Conservation (phyloP, 2,888 invertebrate species). For the Empis livida region DNA sequence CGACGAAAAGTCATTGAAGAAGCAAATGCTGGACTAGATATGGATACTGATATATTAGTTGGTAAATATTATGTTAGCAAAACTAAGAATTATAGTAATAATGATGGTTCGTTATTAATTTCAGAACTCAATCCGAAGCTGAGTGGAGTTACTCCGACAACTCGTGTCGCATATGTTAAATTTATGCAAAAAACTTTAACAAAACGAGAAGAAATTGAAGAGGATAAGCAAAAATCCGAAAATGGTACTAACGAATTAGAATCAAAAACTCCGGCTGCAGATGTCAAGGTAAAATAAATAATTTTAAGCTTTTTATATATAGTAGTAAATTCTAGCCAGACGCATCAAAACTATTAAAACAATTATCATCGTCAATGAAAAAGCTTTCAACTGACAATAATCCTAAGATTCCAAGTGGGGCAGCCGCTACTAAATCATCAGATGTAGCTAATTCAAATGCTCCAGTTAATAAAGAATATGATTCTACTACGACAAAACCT, state of each 20-base stretch:
- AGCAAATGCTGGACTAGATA: slow-evolving; percentile 46
- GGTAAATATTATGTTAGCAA: slow-evolving; percentile 40
- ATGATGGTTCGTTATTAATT: no score
- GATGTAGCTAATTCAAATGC: no score
- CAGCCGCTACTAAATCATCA: not conserved
- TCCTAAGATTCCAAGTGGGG: not conserved
- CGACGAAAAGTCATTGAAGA: slow-evolving; percentile 56
- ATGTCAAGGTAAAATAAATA: not conserved
- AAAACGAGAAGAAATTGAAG: slow-evolving; percentile 28
- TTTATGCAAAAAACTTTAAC: slow-evolving; percentile 64
- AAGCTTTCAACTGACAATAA: not conserved
- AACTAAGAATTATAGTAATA: no score
- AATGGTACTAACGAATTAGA: slow-evolving; percentile 10
- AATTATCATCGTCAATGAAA: not conserved
- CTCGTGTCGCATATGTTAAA: slow-evolving; percentile 75
- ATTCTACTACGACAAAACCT: no score
- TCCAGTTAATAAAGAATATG: no score
- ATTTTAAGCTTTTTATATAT: not conserved
- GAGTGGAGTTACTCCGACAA: slow-evolving; percentile 59
- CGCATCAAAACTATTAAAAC: not conserved
- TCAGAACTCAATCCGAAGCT: slow-evolving; percentile 73
- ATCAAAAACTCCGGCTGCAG: slow-evolving; percentile 1
- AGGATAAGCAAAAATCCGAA: slow-evolving; percentile 11
- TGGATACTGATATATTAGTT: slow-evolving; percentile 56
- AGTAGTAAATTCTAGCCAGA: not conserved